These are phyloP conservation scores for Temnothorax rugatulus DNA, from an alignment of 2,888 invertebrate genomes.

Conservation along the genomic window DNA sequence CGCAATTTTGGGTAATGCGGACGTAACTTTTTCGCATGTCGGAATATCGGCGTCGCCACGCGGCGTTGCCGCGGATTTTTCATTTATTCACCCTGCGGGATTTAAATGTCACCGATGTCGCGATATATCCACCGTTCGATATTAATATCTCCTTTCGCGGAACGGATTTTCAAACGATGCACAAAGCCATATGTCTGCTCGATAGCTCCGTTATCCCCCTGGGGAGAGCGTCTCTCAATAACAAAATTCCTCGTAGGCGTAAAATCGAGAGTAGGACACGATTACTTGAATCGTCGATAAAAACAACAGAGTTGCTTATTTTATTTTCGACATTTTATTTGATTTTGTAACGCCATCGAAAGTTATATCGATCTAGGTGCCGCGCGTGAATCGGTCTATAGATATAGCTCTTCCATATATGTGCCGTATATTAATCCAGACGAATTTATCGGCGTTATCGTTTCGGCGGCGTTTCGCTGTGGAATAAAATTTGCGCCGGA, in stretches of 20 bases:
- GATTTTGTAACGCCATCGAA: neutral
- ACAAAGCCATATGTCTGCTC: neutral
- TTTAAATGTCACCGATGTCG: slow-evolving; percentile 35
- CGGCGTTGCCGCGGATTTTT: slow-evolving; percentile 21
- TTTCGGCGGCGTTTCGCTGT: slow-evolving; percentile 23
- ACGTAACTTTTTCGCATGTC: slow-evolving; percentile 45
- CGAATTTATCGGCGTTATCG: slow-evolving; percentile 49
- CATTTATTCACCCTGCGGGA: slow-evolving; percentile 37
- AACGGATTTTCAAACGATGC: slow-evolving; percentile 15
- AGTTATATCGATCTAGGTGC: slow-evolving; percentile 20
- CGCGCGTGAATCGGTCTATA: slow-evolving; percentile 18
- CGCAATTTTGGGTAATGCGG: slow-evolving; percentile 21
- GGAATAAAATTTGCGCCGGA: slow-evolving; percentile 44
- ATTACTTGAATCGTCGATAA: neutral
- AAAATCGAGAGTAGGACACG: slow-evolving; percentile 2
- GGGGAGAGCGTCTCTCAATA: slow-evolving; percentile 8
- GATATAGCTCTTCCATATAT: slow-evolving; percentile 15
- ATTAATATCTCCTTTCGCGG: slow-evolving; percentile 31
- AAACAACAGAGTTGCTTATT: slow-evolving; percentile 12
- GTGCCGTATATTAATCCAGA: slow-evolving; percentile 27
- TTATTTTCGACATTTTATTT: slow-evolving; percentile 11
- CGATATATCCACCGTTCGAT: slow-evolving; percentile 4
- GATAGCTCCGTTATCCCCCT: neutral
- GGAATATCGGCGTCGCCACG: slow-evolving; percentile 12
- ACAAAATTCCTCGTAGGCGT: slow-evolving; percentile 22